Evolutionary conservation across 2,888 invertebrate genomes (phyloP).

Genomic region (Heliconius sara): DNA sequence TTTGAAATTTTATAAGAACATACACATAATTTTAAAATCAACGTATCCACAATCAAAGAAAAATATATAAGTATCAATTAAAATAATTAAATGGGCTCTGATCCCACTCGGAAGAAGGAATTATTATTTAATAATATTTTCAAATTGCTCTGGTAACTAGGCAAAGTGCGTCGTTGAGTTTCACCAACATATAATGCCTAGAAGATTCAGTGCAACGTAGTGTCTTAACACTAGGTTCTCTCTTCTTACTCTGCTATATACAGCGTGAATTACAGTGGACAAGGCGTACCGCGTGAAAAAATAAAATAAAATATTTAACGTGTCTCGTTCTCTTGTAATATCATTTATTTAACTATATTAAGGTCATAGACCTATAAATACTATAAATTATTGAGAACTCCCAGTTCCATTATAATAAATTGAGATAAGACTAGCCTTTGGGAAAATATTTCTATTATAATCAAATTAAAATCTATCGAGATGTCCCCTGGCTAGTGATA

Average conservation of each 20-base stretch:
- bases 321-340: background rate
- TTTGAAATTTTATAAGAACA: too few relatives aligned
- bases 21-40: background rate
- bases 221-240: too few relatives aligned
- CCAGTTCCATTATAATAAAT: slow-evolving; percentile 14
- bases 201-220: too few relatives aligned
- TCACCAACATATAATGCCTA: too few relatives aligned
- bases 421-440: slow-evolving; percentile 13
- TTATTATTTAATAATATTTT: too few relatives aligned
- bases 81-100: too few relatives aligned
- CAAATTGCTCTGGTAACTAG: too few relatives aligned
- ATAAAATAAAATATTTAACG: background rate
- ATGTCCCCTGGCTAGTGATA: slow-evolving; percentile 43
- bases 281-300: too few relatives aligned
- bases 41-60: background rate
- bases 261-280: too few relatives aligned
- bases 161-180: too few relatives aligned
- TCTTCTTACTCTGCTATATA: too few relatives aligned
- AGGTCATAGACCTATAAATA: background rate
- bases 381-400: slow-evolving; percentile 8
- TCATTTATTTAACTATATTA: background rate
- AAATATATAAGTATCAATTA: background rate
- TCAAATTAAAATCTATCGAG: slow-evolving; percentile 45
- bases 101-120: too few relatives aligned
- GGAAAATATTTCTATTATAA: slow-evolving; percentile 54